Percentiles rank a stretch among this genome's conserved stretches.
These are phyloP conservation scores for Pangasius macronema DNA, from an alignment of 2,797 vertebrate genomes.

Conservation along the genomic window DNA sequence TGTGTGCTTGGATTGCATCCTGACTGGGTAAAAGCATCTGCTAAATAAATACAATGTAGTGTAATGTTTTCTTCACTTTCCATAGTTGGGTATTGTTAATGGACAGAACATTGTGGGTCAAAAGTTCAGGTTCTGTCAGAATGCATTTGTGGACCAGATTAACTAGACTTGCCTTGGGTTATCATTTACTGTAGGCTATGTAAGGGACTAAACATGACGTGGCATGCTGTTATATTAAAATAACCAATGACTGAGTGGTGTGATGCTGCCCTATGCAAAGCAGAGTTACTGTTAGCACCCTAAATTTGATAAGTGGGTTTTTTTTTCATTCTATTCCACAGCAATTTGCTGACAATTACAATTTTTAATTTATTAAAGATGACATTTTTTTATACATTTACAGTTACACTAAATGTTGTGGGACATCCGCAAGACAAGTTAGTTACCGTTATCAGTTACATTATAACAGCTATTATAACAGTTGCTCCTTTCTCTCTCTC, in stretches of 20 bases:
- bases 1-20: conserved; percentile 17
- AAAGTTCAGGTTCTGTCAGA: background rate
- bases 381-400: background rate
- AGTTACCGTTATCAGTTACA: background rate
- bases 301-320: background rate
- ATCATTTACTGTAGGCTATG: background rate
- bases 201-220: background rate
- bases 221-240: background rate
- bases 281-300: background rate
- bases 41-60: background rate
- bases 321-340: background rate
- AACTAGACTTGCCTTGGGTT: background rate
- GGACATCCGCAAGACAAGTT: background rate
- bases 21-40: conserved; percentile 7
- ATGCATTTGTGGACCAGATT: background rate
- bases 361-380: background rate
- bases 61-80: conserved; percentile 18
- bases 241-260: background rate
- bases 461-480: background rate
- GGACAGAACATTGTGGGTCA: background rate
- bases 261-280: background rate
- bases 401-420: background rate
- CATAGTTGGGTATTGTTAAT: background rate
- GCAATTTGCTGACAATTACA: background rate
- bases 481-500: background rate